Percentiles rank a stretch among this genome's conserved stretches.
Conservation (phyloP, 2,113 vertebrate genomes). For the Macrotus californicus region DNA sequence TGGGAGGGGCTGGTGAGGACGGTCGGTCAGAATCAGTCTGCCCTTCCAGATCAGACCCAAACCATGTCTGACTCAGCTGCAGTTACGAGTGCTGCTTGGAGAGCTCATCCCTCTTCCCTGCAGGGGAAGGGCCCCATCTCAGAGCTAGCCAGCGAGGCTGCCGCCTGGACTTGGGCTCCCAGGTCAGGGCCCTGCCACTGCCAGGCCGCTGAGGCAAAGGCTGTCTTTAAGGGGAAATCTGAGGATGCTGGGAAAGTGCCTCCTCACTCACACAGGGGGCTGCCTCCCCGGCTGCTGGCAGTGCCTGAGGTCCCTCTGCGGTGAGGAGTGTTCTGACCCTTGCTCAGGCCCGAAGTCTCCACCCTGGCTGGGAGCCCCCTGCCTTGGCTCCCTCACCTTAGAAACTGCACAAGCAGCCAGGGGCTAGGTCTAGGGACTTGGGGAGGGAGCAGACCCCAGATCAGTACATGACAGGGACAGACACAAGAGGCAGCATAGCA, state of each 20-base stretch:
- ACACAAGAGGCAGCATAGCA: not conserved
- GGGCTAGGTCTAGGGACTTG: not conserved
- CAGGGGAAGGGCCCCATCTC: not conserved
- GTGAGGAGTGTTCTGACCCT: not conserved
- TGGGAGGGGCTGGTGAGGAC: not conserved
- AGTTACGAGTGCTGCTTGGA: not conserved
- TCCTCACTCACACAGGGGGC: not conserved
- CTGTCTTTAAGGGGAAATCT: not conserved
- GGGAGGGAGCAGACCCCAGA: not conserved
- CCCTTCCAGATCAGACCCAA: not conserved
- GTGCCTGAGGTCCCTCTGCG: not conserved
- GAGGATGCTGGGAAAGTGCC: not conserved
- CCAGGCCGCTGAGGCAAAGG: not conserved
- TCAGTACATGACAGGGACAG: not conserved
- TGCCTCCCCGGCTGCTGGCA: not conserved
- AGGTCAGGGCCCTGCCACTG: not conserved
- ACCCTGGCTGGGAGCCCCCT: not conserved
- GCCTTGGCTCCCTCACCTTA: not conserved
- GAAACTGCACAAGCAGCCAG: not conserved
- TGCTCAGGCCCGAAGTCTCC: not conserved
- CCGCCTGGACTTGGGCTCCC: not conserved
- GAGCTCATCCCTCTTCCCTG: not conserved
- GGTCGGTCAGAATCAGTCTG: not conserved
- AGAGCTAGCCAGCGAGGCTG: not conserved
- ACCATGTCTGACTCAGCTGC: not conserved